These are phyloP conservation scores for Chrysomallon squamiferum DNA, from an alignment of 1,140 invertebrate species.

Conservation along the genomic window DNA sequence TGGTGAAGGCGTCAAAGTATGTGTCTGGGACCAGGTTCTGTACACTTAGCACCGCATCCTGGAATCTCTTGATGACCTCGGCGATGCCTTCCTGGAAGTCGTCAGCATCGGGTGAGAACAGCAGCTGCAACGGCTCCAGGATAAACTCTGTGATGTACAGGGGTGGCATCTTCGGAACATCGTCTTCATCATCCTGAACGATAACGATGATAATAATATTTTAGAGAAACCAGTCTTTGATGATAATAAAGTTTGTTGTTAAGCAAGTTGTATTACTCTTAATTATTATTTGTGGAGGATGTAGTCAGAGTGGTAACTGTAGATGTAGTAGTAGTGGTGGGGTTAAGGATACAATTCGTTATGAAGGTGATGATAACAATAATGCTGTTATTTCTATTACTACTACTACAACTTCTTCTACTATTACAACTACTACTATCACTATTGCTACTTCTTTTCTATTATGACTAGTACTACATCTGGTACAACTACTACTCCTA, in stretches of 20 bases:
- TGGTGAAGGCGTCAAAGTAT: slow-evolving; percentile 64
- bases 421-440: too few species aligned
- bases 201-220: too few species aligned
- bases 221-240: neutral
- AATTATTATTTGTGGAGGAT: too few species aligned
- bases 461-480: too few species aligned
- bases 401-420: too few species aligned
- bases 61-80: slow-evolving; percentile 62
- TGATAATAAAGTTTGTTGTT: neutral
- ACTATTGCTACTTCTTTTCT: too few species aligned
- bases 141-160: slow-evolving; percentile 62
- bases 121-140: slow-evolving; percentile 58
- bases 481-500: too few species aligned
- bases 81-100: slow-evolving; percentile 57
- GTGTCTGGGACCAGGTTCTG: slow-evolving; percentile 62
- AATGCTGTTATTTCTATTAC: too few species aligned
- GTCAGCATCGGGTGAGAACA: slow-evolving; percentile 60
- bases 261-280: neutral
- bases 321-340: too few species aligned
- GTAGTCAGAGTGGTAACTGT: too few species aligned
- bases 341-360: too few species aligned
- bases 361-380: too few species aligned
- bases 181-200: slow-evolving; percentile 48
- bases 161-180: slow-evolving; percentile 48
- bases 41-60: slow-evolving; percentile 61